Percentiles rank a stretch among this genome's conserved stretches.
These are phyloP conservation scores for Scolopax mira DNA, from an alignment of 2,113 vertebrate species.

Conservation along the genomic window DNA sequence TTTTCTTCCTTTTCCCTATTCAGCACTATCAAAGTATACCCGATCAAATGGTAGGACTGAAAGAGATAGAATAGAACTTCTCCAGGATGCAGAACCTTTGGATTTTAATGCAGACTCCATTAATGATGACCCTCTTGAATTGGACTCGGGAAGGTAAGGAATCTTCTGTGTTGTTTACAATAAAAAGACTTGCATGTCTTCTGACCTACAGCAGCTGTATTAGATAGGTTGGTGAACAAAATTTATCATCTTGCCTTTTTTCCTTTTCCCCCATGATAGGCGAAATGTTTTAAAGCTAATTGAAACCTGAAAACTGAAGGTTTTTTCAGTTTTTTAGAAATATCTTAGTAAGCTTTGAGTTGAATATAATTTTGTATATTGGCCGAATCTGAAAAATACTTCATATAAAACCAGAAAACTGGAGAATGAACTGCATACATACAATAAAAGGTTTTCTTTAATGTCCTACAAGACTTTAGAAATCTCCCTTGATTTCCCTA, in stretches of 20 bases:
- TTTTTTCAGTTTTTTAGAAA: not conserved
- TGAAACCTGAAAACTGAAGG: not conserved
- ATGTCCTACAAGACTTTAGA: not conserved
- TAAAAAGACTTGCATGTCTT: not conserved
- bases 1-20: not conserved
- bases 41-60: slow-evolving; percentile 81
- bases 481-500: not conserved
- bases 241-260: not conserved
- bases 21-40: slow-evolving; percentile 85
- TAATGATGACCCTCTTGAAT: slow-evolving; percentile 84
- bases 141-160: slow-evolving; percentile 82
- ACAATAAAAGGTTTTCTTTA: not conserved
- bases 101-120: slow-evolving; percentile 91
- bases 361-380: not conserved
- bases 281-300: not conserved
- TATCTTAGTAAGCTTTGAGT: not conserved
- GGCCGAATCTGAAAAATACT: not conserved
- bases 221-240: not conserved
- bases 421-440: accelerated
- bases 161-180: not conserved
- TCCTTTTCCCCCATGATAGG: not conserved
- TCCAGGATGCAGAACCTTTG: slow-evolving; percentile 92
- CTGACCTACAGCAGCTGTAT: not conserved
- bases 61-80: slow-evolving; percentile 90
- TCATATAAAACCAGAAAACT: not conserved